Base-by-base conservation (phyloP, 1,140 invertebrate species). In the Rhyacophila brunnea region DNA sequence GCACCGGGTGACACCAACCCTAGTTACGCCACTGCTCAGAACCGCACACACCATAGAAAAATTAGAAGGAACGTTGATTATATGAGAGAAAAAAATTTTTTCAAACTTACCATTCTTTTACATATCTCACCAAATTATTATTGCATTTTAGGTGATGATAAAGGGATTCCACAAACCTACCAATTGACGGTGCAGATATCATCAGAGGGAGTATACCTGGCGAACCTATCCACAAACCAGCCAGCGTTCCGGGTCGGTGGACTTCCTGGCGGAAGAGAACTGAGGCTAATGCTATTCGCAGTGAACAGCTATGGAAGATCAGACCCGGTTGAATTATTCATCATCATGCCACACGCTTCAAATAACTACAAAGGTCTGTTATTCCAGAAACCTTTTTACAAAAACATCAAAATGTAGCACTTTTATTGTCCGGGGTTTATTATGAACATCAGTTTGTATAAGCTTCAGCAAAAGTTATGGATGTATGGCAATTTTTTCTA, bases 161-260 rank as follows among this genome's bases (percentile, higher is more conserved):
- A 92, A 4, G 93, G 93, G 0, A 75, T 94, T 9, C 81, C 85
- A 11, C 92, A 94, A 73, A 81, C 83, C 11, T 95, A 93, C 72
- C 75, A 91, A 38, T 74, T 92, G 40, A 91, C 94, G 74, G 82
- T 90, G 23, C 81, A 78, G 40, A 69, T 73, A 14, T 42, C 40
- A 15, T 52, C 54, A 70, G 70, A 71, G n/a, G 77, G 78, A 7
- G 71, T 71, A 18, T 60, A 81, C 7, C 70, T 78, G 6, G 74
- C 72, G 0, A 84, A 83, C 65, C 67, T 78, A 1, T 77, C 73
- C 10, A 76, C 77, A 46, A 72, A 66, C 20, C 67, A 71, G 13
- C 75, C 83, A 2, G 60, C 73, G 4, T 83, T 83, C 72, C 74
- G 74, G 43, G 74, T 84, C 0, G 73, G 75, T 53, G 80, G 80